A percentile compares a stretch with the other conserved stretches of the same genome.
phyloP scores from a whole-genome alignment of 2,113 vertebrate species.

The Suricata suricatta region DNA sequence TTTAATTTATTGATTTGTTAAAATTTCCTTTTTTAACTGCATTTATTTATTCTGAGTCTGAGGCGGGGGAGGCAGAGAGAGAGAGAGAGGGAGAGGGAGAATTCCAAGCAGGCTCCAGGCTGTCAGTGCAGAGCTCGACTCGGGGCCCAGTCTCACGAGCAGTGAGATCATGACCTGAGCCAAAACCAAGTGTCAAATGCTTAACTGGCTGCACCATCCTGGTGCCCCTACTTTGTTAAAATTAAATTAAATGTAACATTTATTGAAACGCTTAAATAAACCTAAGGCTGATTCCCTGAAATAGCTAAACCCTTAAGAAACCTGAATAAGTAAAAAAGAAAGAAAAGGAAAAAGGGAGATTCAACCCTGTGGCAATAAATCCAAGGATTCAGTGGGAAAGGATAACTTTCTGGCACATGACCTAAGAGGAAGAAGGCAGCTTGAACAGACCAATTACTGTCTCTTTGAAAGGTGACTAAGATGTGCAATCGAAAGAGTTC shows the following conservation, averaged over 20 bases:
- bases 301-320: not conserved
- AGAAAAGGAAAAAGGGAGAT: not conserved
- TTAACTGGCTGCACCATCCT: no score
- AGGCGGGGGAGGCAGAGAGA: no score
- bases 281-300: not conserved
- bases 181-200: no score
- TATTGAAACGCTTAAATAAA: constrained; percentile 33
- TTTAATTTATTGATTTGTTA: constrained; percentile 7
- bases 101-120: no score
- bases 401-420: not conserved
- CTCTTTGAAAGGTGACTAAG: not conserved
- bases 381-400: not conserved
- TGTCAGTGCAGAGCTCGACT: no score
- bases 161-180: no score
- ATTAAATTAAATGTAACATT: not conserved
- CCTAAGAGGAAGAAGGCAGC: not conserved
- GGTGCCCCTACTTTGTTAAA: not conserved
- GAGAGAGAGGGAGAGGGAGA: no score
- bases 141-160: no score
- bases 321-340: not conserved
- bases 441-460: not conserved
- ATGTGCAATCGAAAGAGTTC: not conserved
- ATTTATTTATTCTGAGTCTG: no score
- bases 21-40: not conserved
- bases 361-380: not conserved